Percentiles rank a stretch among this genome's conserved stretches.
phyloP scores from a whole-genome alignment of 92 coral and sea anemone genomes.

The Parazoanthus swiftii region DNA sequence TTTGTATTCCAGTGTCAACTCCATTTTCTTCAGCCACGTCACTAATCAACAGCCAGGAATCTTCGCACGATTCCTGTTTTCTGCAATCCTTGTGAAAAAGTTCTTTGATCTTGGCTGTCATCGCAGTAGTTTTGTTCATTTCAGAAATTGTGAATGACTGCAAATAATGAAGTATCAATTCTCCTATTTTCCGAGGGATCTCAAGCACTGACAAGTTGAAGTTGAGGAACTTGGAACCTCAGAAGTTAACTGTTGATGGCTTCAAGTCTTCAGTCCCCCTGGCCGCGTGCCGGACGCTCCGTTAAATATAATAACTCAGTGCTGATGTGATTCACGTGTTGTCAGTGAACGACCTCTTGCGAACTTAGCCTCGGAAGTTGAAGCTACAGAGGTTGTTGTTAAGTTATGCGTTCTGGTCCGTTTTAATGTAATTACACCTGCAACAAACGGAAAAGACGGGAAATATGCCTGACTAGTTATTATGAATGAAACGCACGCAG shows the following conservation, averaged over 20 bases:
- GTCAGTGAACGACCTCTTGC: constrained; percentile 1
- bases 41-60: constrained; percentile 28
- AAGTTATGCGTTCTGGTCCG: neutral
- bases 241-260: no score
- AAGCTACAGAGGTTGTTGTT: neutral
- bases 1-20: neutral
- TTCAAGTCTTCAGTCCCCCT: no score
- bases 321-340: neutral
- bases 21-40: neutral
- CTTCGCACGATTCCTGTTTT: constrained; percentile 8
- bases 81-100: constrained; percentile 18
- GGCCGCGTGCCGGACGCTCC: no score
- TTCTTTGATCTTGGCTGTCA: constrained; percentile 32
- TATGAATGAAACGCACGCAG: neutral
- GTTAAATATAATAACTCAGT: neutral
- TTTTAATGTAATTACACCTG: no score
- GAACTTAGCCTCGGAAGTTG: neutral
- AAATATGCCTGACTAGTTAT: neutral
- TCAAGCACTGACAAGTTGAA: neutral
- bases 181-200: neutral
- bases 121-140: neutral
- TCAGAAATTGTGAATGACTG: neutral
- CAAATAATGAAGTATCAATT: neutral
- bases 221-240: neutral
- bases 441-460: neutral